Percentiles rank a stretch among this genome's conserved stretches.
These are phyloP conservation scores for Micronycteris hirsuta DNA, from an alignment of 2,113 vertebrate species.

Conservation along the genomic window DNA sequence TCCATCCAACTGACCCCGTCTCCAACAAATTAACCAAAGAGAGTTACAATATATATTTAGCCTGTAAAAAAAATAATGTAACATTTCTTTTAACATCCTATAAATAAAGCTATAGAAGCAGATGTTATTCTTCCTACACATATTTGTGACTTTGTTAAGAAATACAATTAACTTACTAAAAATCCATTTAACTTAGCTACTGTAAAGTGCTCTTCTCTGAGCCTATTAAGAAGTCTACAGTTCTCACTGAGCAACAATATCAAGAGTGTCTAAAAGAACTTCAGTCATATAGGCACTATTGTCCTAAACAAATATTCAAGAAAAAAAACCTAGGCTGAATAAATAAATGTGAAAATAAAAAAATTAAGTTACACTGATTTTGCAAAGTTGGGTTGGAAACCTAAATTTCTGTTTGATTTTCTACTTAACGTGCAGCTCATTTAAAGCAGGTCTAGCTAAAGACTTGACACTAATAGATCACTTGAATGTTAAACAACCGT, in stretches of 20 bases:
- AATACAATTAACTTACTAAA: not conserved
- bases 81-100: not conserved
- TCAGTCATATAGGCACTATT: not conserved
- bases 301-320: not conserved
- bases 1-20: not conserved
- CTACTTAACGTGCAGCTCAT: not conserved
- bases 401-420: slow-evolving; percentile 26
- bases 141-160: not conserved
- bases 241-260: not conserved
- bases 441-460: not conserved
- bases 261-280: not conserved
- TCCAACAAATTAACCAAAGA: not conserved
- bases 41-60: not conserved
- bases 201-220: not conserved
- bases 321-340: not conserved
- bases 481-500: slow-evolving; percentile 26
- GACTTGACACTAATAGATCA: slow-evolving; percentile 32
- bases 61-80: not conserved
- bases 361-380: not conserved
- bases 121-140: not conserved
- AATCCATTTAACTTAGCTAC: not conserved
- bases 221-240: not conserved
- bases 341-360: not conserved
- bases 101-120: not conserved
- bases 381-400: not conserved